A percentile compares a stretch with the other conserved stretches of the same genome.
Evolutionary conservation across 2,888 invertebrate genomes (phyloP).

Genomic region (Rhamphomyia laevipes): DNA sequence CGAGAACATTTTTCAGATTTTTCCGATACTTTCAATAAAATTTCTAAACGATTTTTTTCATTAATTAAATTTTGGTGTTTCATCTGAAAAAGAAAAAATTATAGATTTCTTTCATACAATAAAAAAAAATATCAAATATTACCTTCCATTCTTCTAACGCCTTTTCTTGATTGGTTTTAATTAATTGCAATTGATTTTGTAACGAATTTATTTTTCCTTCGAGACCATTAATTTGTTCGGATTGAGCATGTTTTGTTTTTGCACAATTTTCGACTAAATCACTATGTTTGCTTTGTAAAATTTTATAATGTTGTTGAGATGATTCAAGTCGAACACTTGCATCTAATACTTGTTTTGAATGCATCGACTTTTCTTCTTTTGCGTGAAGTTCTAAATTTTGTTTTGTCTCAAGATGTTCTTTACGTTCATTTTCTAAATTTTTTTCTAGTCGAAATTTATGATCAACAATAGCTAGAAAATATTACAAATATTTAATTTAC

Average conservation of each 20-base stretch:
- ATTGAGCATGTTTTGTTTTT: slow-evolving; percentile 38
- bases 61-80: slow-evolving; percentile 25
- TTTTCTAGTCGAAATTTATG: slow-evolving; percentile 47
- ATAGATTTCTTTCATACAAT: neutral
- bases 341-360: slow-evolving; percentile 41
- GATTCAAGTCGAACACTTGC: slow-evolving; percentile 42
- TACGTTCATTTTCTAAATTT: slow-evolving; percentile 43
- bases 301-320: slow-evolving; percentile 43
- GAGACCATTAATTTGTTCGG: slow-evolving; percentile 39
- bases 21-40: slow-evolving; percentile 25
- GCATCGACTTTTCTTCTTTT: slow-evolving; percentile 39
- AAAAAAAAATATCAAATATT: slow-evolving; percentile 4
- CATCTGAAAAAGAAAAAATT: slow-evolving; percentile 18
- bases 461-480: slow-evolving; percentile 42
- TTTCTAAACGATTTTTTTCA: slow-evolving; percentile 30
- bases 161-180: slow-evolving; percentile 28
- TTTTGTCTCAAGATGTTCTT: slow-evolving; percentile 41
- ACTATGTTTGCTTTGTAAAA: slow-evolving; percentile 41
- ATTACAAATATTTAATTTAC: slow-evolving; percentile 1
- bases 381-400: slow-evolving; percentile 40
- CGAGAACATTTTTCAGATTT: slow-evolving; percentile 12
- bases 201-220: slow-evolving; percentile 39
- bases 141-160: slow-evolving; percentile 39
- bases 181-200: slow-evolving; percentile 39
- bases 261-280: slow-evolving; percentile 41